Evolutionary conservation across 1,140 invertebrate species (phyloP), one percentile per base, ranked within the genome.

Genomic region (Melitaea cinxia): DNA sequence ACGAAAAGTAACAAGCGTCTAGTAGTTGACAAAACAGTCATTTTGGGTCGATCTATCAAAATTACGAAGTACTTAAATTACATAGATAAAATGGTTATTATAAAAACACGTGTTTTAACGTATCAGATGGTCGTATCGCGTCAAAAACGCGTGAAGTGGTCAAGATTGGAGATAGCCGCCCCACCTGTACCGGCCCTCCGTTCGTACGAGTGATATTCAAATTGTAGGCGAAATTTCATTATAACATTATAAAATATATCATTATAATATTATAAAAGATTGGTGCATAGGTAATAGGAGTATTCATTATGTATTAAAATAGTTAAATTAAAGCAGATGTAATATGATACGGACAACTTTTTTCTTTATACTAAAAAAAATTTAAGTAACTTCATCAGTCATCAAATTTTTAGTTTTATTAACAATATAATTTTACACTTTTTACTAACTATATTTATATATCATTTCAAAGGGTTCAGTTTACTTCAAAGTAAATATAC

Each of bases 131-230:
- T 42, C 14, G 39, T 57, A 57, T 79, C 75, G 80, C 76, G 83
- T 85, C 83, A 84, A 80, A 82, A 78, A 75, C 71, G 72, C 65
- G 75, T 82, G 68, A 70, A 80, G 74, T 76, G 80, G 72, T 72
- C 77, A 74, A 76, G 80, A 83, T 83, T 60, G 66, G 72, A 56
- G 69, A 83, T 83, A 83, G 68, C 72, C 78, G 72, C 71, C 73
- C 71, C 14, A 37, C 35, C 72, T 74, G 74, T 50, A 9, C 39
- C 45, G 24, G 33, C 33, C 4, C 39, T 9, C 15, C 9, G 19
- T 17, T 45, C 15, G 19, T 45, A 45, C 19, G 39, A 45, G 15
- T 45, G 12, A 19, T 45, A 45, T 45, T 45, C n/a, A 45, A 45
- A 45, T 45, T 6, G 39, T 45, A 19, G 39, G 39, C 12, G 7